phyloP scores from a whole-genome alignment of 2,797 vertebrate genomes.

The Lacerta bilineata region DNA sequence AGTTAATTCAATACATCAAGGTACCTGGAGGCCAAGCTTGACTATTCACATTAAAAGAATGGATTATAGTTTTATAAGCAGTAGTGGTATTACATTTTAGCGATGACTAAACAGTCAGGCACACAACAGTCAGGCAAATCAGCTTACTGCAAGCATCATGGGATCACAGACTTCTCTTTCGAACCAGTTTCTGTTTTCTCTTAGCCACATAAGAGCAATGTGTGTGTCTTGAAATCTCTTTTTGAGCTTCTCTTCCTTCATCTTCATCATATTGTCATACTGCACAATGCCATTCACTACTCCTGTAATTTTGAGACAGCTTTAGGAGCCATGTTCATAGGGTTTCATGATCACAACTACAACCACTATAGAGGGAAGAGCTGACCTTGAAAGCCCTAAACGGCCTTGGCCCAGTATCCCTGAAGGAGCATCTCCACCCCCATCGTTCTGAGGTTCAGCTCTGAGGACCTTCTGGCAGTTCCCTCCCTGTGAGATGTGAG shows the following conservation, averaged over 20 bases:
- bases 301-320: constrained; percentile 77
- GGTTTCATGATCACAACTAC: background rate
- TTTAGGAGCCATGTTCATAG: constrained; percentile 28
- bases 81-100: constrained; percentile 22
- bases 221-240: constrained; percentile 87
- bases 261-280: constrained; percentile 91
- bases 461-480: too few species aligned
- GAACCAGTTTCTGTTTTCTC: constrained; percentile 87
- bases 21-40: background rate
- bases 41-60: constrained; percentile 1
- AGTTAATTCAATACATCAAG: background rate
- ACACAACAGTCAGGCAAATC: constrained; percentile 39
- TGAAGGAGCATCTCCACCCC: too few species aligned
- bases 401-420: too few species aligned
- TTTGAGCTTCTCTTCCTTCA: constrained; percentile 91
- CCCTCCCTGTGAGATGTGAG: too few species aligned
- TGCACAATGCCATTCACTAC: constrained; percentile 83
- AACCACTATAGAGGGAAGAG: background rate
- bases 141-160: constrained; percentile 95
- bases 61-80: background rate
- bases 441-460: too few species aligned
- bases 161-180: constrained; percentile 87
- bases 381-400: too few species aligned
- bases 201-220: constrained; percentile 90
- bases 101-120: background rate